Evolutionary conservation across 2,113 vertebrate genomes (phyloP), one percentile per base, ranked within the genome.

Genomic region (Capra hircus): DNA sequence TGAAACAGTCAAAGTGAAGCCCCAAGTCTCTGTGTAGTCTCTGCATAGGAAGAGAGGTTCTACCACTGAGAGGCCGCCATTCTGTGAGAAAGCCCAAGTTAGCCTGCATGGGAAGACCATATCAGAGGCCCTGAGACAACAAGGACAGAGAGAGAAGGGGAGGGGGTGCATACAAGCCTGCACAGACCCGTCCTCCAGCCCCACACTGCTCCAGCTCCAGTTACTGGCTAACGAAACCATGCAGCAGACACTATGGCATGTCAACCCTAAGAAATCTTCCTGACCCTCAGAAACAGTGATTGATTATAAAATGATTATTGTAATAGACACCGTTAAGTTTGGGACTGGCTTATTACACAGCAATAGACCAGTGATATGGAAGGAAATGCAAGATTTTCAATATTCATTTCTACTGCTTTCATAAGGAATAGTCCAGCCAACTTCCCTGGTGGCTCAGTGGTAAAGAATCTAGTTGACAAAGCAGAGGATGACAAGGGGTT

Each of bases 1-100:
- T 57, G 14, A 8, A 71, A 40, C 36, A 40, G 30, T 84, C 71
- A 64, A 2, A 6, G 2, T 2, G 43, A 91, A 59, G 33, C 27
- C 27, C 6, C 28, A 19, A 52, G 86, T 28, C 28, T 14, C 48
- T 19, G 15, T 9, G 9, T 36, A 36, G n/a, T 23, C 23, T 14
- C 48, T 23, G 15, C 21, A 21, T 12, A 21, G 5, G n/a, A 40
- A 71, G 11, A 15, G 28, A 82, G 81, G 45, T 90, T 25, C 27
- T 25, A 5, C 23, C 36, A 60, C 8, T 1, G 1, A 7, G 62
- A 40, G 28, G 48, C 64, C 0, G 0, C 80, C 57, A 36, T 28
- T 48, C 40, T 48, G 7, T 33, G 12, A 62, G 62, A 27, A 60
- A 77, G 50, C 9, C 53, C 43, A 86, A 86, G 30, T 12, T 53